A percentile compares a stretch with the other conserved stretches of the same genome.
Evolutionary conservation across 2,797 vertebrate species (phyloP).

Genomic region (Caiman crocodilus): DNA sequence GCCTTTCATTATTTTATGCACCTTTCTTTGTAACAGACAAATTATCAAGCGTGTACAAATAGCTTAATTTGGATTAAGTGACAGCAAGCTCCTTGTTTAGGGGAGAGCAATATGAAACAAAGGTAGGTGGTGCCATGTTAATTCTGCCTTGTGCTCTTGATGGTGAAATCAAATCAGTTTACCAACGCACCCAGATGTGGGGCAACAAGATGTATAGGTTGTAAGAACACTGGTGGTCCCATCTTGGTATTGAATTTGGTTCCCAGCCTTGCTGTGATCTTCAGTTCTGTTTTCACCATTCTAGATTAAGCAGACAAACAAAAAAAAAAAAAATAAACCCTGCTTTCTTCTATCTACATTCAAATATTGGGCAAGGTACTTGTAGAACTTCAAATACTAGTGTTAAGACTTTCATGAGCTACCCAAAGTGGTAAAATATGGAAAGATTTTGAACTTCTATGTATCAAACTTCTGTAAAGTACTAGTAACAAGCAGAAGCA

Average conservation of each 20-base stretch:
- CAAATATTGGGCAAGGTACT: neutral
- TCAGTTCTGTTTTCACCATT: neutral
- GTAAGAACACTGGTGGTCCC: neutral
- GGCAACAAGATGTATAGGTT: neutral
- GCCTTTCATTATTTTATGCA: too few relatives aligned
- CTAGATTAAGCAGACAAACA: neutral
- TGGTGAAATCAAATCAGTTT: neutral
- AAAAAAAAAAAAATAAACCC: neutral
- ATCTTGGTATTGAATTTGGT: neutral
- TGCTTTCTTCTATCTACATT: neutral
- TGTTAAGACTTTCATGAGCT: neutral
- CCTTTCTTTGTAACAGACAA: too few relatives aligned
- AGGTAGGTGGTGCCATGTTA: neutral
- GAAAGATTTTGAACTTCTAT: neutral
- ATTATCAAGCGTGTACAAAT: too few relatives aligned
- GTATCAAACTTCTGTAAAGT: neutral
- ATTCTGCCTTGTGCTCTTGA: accelerated
- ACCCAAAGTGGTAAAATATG: neutral
- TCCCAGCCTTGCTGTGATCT: neutral
- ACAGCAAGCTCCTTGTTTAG: neutral
- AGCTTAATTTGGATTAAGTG: neutral
- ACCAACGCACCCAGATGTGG: neutral
- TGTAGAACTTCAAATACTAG: neutral
- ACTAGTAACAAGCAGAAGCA: neutral
- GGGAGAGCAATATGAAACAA: neutral